phyloP scores from a whole-genome alignment of 2,113 vertebrate species.

The Pontoporia blainvillei region DNA sequence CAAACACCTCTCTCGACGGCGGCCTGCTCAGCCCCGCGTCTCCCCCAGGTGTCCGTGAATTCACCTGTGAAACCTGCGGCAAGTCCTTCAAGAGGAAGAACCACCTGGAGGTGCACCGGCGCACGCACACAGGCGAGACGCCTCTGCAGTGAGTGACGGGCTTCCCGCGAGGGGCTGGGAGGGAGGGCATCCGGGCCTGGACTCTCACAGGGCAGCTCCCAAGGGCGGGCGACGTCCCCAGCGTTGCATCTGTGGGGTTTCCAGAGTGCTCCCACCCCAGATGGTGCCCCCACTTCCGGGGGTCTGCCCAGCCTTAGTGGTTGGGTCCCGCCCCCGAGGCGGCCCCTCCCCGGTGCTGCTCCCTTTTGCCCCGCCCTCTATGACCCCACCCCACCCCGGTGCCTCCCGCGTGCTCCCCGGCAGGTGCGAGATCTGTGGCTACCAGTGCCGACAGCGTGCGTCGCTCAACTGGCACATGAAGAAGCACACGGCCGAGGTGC shows the following conservation, averaged over 20 bases:
- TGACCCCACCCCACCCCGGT: accelerated
- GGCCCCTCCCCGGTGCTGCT: no score
- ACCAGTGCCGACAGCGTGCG: conserved; percentile 92
- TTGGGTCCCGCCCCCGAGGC: not conserved
- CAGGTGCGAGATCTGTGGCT: conserved; percentile 95
- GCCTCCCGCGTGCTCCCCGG: not conserved
- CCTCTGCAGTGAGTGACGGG: conserved; percentile 88
- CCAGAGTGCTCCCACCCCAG: not conserved
- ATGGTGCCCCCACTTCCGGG: accelerated
- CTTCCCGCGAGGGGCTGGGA: accelerated
- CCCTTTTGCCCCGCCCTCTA: not conserved
- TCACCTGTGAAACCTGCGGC: conserved; percentile 93
- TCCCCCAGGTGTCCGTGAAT: conserved; percentile 87
- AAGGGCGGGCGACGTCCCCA: no score
- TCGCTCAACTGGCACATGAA: conserved; percentile 98
- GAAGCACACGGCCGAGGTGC: conserved; percentile 89
- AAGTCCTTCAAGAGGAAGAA: conserved; percentile 97
- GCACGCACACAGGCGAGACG: conserved; percentile 93
- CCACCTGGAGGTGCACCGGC: conserved; percentile 92
- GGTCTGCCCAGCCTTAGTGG: not conserved
- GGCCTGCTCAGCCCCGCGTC: not conserved
- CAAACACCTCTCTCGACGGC: not conserved
- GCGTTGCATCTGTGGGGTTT: not conserved
- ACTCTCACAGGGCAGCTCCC: not conserved
- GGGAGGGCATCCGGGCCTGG: not conserved